Conservation (phyloP, 2,113 vertebrate genomes). For the Chlamydotis undulata region DNA sequence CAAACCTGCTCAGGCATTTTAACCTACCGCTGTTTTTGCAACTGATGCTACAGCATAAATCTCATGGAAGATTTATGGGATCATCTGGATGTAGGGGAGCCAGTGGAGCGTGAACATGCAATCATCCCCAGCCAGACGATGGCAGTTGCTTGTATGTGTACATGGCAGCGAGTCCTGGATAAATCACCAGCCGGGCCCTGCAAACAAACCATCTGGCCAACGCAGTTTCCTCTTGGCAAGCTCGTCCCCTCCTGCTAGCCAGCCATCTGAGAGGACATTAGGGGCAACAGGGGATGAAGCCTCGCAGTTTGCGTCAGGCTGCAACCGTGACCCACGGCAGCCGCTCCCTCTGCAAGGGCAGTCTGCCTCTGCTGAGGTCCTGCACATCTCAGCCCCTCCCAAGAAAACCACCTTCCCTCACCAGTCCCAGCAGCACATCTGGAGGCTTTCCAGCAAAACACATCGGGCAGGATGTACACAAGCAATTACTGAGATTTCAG, state of each 20-base stretch:
- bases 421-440: constrained; percentile 26
- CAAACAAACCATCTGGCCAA: constrained; percentile 74
- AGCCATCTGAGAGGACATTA: constrained; percentile 70
- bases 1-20: constrained; percentile 28
- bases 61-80: constrained; percentile 68
- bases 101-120: background rate
- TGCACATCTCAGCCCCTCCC: background rate
- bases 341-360: constrained; percentile 56
- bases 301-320: constrained; percentile 46
- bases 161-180: constrained; percentile 46
- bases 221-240: constrained; percentile 45
- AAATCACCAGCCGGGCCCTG: constrained; percentile 64
- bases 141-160: background rate
- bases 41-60: constrained; percentile 28
- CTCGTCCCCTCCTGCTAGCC: constrained; percentile 53
- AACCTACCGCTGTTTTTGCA: constrained; percentile 44
- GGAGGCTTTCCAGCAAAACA: constrained; percentile 29
- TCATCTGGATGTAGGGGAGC: constrained; percentile 64
- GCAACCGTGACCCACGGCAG: constrained; percentile 48
- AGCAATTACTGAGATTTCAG: constrained; percentile 1
- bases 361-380: constrained; percentile 12
- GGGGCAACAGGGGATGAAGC: constrained; percentile 32
- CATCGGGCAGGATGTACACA: background rate
- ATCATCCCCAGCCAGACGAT: constrained; percentile 12
- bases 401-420: constrained; percentile 27